Percentiles rank a stretch among this genome's conserved stretches.
Evolutionary conservation across 2,888 invertebrate species (phyloP).

Genomic region (Slavum lentiscoides): DNA sequence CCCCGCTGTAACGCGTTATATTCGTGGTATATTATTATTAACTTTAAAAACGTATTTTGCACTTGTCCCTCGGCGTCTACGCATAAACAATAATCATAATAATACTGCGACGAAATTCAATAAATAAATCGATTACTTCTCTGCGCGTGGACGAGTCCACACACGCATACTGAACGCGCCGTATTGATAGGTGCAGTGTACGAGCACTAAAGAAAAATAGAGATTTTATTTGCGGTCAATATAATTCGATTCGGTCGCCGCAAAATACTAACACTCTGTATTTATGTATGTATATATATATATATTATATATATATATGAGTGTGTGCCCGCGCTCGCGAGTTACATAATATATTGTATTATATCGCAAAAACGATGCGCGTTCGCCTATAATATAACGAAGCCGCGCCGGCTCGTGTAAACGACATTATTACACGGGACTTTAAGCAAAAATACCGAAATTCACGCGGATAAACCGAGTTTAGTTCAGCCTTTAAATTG

Average conservation of each 20-base stretch:
- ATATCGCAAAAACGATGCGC: constrained; percentile 15
- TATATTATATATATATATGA: no score
- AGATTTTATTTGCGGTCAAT: constrained; percentile 1
- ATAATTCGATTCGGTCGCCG: constrained; percentile 39
- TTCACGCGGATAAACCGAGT: constrained; percentile 55
- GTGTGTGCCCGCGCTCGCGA: no score
- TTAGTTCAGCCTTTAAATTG: constrained; percentile 55
- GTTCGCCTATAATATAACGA: constrained; percentile 15
- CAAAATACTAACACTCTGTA: constrained; percentile 11
- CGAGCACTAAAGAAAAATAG: background rate
- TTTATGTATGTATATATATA: background rate
- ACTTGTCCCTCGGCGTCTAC: background rate
- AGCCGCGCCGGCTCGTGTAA: constrained; percentile 36
- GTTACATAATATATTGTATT: no score
- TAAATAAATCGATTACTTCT: constrained; percentile 45
- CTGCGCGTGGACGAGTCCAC: background rate
- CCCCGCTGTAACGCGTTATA: background rate
- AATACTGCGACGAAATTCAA: constrained; percentile 9
- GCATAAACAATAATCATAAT: no score
- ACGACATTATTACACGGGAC: constrained; percentile 49
- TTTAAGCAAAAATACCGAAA: constrained; percentile 52
- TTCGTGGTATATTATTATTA: background rate
- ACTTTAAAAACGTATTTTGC: background rate
- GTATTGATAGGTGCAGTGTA: no score
- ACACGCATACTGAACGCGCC: background rate